Base-by-base conservation (phyloP, 2,888 invertebrate genomes). In the Carpatolechia fugitivella region DNA sequence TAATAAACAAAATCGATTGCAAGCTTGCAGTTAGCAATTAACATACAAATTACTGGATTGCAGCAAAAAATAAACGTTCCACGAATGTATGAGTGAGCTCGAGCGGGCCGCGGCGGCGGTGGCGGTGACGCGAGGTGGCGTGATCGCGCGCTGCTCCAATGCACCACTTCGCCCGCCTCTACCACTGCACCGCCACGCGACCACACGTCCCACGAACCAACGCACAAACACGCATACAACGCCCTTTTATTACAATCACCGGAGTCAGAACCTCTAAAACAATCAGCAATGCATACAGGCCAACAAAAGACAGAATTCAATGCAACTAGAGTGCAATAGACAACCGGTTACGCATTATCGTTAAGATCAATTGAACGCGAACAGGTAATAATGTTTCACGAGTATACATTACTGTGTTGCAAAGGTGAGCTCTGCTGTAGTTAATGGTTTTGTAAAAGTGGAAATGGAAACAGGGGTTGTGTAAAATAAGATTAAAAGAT, bases 91-190 rank as follows among this genome's bases (percentile, higher is more conserved):
- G 31, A 48, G 31, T 18, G 16, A 18, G n/a, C n/a, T n/a, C 14
- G 16, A 16, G 31, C 8, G 44, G n/a, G 16, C 24, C 3, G 24
- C n/a, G n/a, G n/a, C n/a, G n/a, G n/a, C n/a, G n/a, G n/a, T n/a
- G 6, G 24, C 24, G 8, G 62, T 74, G 70, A 71, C 72, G 74
- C 61, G 52, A 54, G 59, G 60, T 80, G 77, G 79, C 80, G 80
- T 79, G 79, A 78, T 72, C 60, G 52, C 52, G 48, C 57, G 66
- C 57, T 56, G 62, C 66, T 63, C 62, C 61, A 63, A 60, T 64
- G 65, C 65, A 68, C 59, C 60, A 62, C 60, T 60, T 56, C 56
- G 47, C 62, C 54, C n/a, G 60, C 56, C 60, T 60, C 48, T 24
- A 48, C 44, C 41, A 46, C 38, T 11, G 18, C 11, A 41, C 1